These are phyloP conservation scores for Emydocephalus ijimae DNA, from an alignment of 2,113 vertebrate species.

Conservation along the genomic window DNA sequence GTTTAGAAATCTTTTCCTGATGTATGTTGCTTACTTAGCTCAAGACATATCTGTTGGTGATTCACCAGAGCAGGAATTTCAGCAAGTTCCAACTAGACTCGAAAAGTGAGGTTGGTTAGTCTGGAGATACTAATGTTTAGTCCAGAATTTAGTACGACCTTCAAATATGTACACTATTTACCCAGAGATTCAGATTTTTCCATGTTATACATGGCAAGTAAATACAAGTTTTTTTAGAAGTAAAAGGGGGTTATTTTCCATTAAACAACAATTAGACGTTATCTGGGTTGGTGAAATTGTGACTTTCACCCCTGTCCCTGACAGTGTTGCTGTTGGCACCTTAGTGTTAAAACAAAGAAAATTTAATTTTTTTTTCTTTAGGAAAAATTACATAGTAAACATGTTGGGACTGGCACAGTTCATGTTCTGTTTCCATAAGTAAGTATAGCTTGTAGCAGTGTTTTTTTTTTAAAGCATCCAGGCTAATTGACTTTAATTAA, in stretches of 20 bases:
- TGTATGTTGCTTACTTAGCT: background rate
- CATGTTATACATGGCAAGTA: conserved; percentile 5
- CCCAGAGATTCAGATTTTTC: background rate
- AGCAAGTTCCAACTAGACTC: background rate
- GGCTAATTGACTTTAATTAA: background rate
- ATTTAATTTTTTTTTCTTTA: background rate
- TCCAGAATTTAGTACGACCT: background rate
- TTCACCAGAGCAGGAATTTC: background rate
- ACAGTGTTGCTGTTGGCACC: no score
- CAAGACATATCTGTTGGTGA: background rate
- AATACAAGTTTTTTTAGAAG: background rate
- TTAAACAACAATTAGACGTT: background rate
- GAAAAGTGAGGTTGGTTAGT: background rate
- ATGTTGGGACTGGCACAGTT: background rate
- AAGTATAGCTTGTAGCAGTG: background rate
- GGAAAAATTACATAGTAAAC: background rate
- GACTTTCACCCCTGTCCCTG: background rate
- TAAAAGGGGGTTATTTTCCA: conserved; percentile 8
- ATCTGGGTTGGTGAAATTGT: background rate
- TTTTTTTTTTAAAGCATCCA: background rate
- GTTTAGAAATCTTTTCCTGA: background rate
- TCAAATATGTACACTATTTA: background rate
- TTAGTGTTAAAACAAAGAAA: background rate
- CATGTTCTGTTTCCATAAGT: background rate
- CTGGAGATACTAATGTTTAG: background rate